Evolutionary conservation across 2,797 vertebrate genomes (phyloP).

Genomic region (Karalla daura): DNA sequence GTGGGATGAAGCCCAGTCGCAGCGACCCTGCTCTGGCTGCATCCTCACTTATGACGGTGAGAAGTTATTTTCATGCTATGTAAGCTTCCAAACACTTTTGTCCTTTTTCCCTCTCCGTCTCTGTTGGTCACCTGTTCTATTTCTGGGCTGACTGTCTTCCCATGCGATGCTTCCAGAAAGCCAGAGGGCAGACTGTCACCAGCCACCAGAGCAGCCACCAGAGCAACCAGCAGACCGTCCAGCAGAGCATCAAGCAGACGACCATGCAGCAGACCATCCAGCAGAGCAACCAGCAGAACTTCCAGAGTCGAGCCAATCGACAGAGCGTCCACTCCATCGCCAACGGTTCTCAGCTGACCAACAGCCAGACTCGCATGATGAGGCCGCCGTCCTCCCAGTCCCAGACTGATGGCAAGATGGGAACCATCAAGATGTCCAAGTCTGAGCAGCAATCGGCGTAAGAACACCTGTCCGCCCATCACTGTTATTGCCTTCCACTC

Average conservation of each 20-base stretch:
- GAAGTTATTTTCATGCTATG: neutral
- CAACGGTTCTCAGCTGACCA: conserved; percentile 25
- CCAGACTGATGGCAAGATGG: conserved; percentile 40
- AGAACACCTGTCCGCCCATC: conserved; percentile 46
- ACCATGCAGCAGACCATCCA: too few species aligned
- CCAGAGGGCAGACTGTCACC: conserved; percentile 35
- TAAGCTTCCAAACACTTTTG: neutral
- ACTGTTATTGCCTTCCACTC: too few species aligned
- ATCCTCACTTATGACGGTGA: conserved; percentile 44
- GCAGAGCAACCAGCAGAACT: conserved; percentile 16
- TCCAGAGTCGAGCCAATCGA: conserved; percentile 12
- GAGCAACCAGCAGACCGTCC: conserved; percentile 33
- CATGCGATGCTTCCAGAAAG: too few species aligned
- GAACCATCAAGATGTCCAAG: conserved; percentile 48
- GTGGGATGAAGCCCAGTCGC: conserved; percentile 61
- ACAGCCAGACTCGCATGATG: conserved; percentile 25
- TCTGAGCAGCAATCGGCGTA: conserved; percentile 59
- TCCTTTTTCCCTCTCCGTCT: too few species aligned
- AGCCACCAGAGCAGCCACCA: conserved; percentile 11
- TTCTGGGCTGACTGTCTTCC: too few species aligned
- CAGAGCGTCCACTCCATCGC: conserved; percentile 41
- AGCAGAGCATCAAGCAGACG: too few species aligned
- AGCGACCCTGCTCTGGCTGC: conserved; percentile 71
- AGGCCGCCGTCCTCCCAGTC: conserved; percentile 7
- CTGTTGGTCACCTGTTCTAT: too few species aligned